Evolutionary conservation across 2,888 invertebrate species (phyloP), one percentile per base, ranked within the genome.

Genomic region (Lasiommata megera): DNA sequence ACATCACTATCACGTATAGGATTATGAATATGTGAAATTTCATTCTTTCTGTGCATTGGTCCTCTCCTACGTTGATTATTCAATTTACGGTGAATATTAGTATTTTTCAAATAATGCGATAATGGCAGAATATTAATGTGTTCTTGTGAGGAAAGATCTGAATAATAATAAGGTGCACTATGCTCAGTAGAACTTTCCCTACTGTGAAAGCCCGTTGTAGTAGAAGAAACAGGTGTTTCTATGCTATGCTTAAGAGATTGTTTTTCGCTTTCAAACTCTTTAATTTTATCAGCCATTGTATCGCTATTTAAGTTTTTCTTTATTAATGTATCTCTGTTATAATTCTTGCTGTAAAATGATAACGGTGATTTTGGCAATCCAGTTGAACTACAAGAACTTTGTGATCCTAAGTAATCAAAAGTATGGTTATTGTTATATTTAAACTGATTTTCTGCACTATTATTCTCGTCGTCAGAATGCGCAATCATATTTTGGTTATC

Each of bases 161-260:
- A 96, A 77, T 97, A 97, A 73, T 97, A 97, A 73, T 97, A 97
- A 0, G 97, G 96, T 31, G 96, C 96, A 55, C 94, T 93, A 62
- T 94, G 93, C 64, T 94, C 94, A 14, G 91, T 90, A 63, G 93
- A 93, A 70, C 93, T 93, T 70, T 93, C 93, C 58, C 93, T 90
- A 68, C 93, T 93, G 65, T 93, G 93, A 66, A 92, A 85, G 2
- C 92, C 91, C 17, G 90, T 90, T 17, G 84, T 80, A 17, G 80
- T 77, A 37, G 84, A 83, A 36, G 84, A 82, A 59, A 77, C 73
- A 67, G 83, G 82, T 47, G 79, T 75, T 46, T 87, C 83, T 60
- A 68, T 76, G 31, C 74, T 77, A 23, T 78, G 67, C 69, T 79
- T 84, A 9, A 83, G 66, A 31, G 74, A 68, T 29, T 79, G 60